These are phyloP conservation scores for Sesamia inferens DNA, from an alignment of 2,888 invertebrate genomes.

Conservation along the genomic window DNA sequence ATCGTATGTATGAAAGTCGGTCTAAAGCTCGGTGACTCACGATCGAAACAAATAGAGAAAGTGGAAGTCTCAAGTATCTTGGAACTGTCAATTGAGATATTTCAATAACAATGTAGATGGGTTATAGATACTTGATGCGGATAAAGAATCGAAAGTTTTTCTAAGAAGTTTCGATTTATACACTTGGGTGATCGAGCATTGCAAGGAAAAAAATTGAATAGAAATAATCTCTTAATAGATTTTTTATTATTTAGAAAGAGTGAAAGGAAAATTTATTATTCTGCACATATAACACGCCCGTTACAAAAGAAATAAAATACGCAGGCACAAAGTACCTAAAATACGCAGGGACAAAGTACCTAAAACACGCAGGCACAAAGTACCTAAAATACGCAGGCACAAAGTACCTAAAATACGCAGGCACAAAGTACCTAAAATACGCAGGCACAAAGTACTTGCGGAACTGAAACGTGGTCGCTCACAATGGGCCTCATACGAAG, in stretches of 20 bases:
- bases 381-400: too few species aligned
- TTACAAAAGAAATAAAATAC: not conserved
- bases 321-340: not conserved
- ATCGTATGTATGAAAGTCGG: slow-evolving; percentile 27
- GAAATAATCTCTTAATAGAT: slow-evolving; percentile 1
- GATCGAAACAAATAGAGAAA: slow-evolving; percentile 49
- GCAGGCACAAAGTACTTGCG: too few species aligned
- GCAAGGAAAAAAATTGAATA: slow-evolving; percentile 10
- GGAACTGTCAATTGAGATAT: slow-evolving; percentile 32
- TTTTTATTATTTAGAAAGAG: not conserved
- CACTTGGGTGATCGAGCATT: slow-evolving; percentile 1
- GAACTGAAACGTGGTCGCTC: too few species aligned
- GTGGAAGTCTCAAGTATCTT: slow-evolving; percentile 30
- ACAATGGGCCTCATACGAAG: too few species aligned
- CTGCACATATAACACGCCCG: not conserved
- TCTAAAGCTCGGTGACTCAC: slow-evolving; percentile 42
- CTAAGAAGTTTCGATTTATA: slow-evolving; percentile 45
- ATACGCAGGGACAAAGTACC: too few species aligned
- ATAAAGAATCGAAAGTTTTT: slow-evolving; percentile 51
- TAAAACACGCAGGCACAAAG: too few species aligned
- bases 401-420: too few species aligned
- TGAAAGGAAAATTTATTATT: not conserved
- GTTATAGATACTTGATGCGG: slow-evolving; percentile 7
- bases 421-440: too few species aligned
- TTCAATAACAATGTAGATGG: slow-evolving; percentile 16